phyloP scores from a whole-genome alignment of 2,888 invertebrate species.

The Tachina lurida region DNA sequence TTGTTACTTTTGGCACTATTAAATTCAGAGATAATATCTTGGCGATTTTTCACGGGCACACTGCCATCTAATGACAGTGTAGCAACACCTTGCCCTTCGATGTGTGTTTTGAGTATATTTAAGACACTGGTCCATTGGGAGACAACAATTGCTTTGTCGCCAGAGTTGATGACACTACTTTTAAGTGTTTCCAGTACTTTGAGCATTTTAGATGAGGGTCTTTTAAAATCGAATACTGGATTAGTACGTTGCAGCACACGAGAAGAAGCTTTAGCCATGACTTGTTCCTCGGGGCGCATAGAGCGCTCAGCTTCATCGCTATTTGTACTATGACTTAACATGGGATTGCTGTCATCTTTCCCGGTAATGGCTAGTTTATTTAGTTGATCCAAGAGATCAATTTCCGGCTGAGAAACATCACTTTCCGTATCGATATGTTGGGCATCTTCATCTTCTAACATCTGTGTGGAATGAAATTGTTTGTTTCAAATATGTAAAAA shows the following conservation, averaged over 20 bases:
- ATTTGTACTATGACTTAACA: conserved; percentile 37
- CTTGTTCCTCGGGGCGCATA: conserved; percentile 79
- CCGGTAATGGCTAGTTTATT: conserved; percentile 85
- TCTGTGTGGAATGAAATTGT: conserved; percentile 78
- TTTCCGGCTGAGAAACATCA: conserved; percentile 81
- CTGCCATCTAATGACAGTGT: conserved; percentile 89
- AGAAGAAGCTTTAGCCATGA: conserved; percentile 85
- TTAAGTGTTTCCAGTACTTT: conserved; percentile 85
- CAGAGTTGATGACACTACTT: conserved; percentile 83
- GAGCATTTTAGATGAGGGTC: conserved; percentile 87
- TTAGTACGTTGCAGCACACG: conserved; percentile 87
- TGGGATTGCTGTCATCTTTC: conserved; percentile 58
- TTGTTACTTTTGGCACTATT: conserved; percentile 86
- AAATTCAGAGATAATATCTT: conserved; percentile 87
- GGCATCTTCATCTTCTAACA: conserved; percentile 83
- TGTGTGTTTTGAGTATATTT: conserved; percentile 87
- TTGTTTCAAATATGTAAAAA: too few species aligned
- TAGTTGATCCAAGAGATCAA: conserved; percentile 87
- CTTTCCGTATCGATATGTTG: conserved; percentile 75
- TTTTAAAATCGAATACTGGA: conserved; percentile 87
- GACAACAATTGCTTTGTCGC: conserved; percentile 92
- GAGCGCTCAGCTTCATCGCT: conserved; percentile 42
- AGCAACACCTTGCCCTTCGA: conserved; percentile 84
- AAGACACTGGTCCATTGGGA: conserved; percentile 97
- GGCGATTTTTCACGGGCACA: conserved; percentile 89